These are phyloP conservation scores for Pipistrellus kuhlii DNA, from an alignment of 2,797 vertebrate species.

Conservation along the genomic window DNA sequence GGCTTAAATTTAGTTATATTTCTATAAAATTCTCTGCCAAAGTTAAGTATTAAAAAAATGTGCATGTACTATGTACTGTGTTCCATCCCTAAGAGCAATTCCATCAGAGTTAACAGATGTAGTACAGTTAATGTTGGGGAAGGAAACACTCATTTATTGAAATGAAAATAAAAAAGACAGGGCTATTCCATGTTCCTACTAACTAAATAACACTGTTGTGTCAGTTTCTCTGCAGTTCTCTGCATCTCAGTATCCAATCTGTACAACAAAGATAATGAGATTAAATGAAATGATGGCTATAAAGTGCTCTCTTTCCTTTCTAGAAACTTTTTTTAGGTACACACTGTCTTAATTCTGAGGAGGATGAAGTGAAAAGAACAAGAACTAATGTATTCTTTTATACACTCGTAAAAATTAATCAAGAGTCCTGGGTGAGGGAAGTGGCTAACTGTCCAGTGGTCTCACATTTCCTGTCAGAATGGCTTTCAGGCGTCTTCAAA, in stretches of 20 bases:
- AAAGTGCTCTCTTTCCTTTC: neutral
- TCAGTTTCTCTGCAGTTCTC: constrained; percentile 3
- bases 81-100: constrained; percentile 19
- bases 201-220: neutral
- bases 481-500: too few relatives aligned
- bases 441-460: neutral
- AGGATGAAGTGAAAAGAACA: constrained; percentile 51
- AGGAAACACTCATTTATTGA: neutral
- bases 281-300: constrained; percentile 30
- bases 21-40: neutral
- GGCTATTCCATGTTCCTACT: neutral
- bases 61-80: neutral
- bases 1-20: neutral
- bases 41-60: constrained; percentile 13
- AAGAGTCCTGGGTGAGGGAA: neutral
- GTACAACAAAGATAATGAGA: neutral
- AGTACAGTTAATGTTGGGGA: neutral
- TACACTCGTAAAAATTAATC: constrained; percentile 29
- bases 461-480: neutral
- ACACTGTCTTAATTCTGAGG: constrained; percentile 4
- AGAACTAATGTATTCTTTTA: neutral
- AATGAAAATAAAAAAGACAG: constrained; percentile 49
- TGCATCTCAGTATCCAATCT: constrained; percentile 16
- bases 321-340: constrained; percentile 4
- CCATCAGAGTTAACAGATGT: constrained; percentile 40